A percentile compares a stretch with the other conserved stretches of the same genome.
These are phyloP conservation scores for Amblyopsis hoosieri DNA, from an alignment of 2,797 vertebrate species.

Conservation along the genomic window DNA sequence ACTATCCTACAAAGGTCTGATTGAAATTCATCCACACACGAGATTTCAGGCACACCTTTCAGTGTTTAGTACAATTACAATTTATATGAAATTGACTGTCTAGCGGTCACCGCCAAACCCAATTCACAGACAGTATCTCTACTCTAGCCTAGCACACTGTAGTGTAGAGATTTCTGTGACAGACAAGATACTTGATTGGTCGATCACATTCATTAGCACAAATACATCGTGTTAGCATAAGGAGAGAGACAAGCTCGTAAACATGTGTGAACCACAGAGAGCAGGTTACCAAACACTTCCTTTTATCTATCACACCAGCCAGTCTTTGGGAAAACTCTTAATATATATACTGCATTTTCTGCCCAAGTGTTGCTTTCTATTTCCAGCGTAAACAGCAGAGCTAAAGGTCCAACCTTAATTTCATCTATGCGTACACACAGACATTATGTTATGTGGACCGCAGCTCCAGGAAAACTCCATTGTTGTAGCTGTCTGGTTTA, in stretches of 20 bases:
- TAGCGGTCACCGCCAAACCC: constrained; percentile 6
- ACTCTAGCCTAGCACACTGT: background rate
- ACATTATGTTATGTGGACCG: background rate
- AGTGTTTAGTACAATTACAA: constrained; percentile 5
- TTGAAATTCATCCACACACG: constrained; percentile 31
- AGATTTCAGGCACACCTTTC: constrained; percentile 4
- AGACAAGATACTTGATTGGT: constrained; percentile 5
- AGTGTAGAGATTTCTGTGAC: constrained; percentile 28
- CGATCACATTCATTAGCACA: constrained; percentile 34
- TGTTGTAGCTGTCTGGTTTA: constrained; percentile 16
- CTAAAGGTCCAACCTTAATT: constrained; percentile 12
- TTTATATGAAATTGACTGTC: constrained; percentile 16
- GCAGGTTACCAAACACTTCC: constrained; percentile 43
- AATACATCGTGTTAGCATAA: constrained; percentile 74
- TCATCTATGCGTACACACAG: background rate
- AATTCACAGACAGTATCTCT: constrained; percentile 1
- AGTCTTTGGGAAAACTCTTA: constrained; percentile 10
- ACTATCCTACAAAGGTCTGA: constrained; percentile 20
- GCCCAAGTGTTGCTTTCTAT: constrained; percentile 11
- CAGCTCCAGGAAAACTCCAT: constrained; percentile 14
- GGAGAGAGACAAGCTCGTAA: constrained; percentile 31
- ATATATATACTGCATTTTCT: constrained; percentile 3
- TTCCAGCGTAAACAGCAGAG: constrained; percentile 12
- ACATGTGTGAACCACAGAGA: no score
- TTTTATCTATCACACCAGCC: constrained; percentile 29